phyloP scores from a whole-genome alignment of 1,140 invertebrate species.

The Hetaerina americana region DNA sequence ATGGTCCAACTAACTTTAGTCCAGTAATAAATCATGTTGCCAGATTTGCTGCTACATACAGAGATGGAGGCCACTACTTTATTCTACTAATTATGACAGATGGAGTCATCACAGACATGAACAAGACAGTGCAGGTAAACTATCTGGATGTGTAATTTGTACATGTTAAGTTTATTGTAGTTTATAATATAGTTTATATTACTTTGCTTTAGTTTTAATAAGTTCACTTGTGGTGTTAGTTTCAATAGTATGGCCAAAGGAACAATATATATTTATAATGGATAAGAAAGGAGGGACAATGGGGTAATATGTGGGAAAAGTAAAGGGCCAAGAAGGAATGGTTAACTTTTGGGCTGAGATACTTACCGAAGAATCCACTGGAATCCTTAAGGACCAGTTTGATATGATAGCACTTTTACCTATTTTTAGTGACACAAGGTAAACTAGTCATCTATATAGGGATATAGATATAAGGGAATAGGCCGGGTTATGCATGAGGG shows the following conservation, averaged over 20 bases:
- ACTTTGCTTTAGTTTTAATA: not conserved
- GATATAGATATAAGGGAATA: not conserved
- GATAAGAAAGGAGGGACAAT: not conserved
- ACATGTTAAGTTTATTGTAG: not conserved
- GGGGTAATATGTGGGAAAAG: too few relatives aligned
- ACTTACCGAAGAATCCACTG: too few relatives aligned
- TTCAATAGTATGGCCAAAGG: not conserved
- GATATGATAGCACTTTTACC: too few relatives aligned
- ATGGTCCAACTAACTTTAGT: conserved; percentile 53
- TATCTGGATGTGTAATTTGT: not conserved
- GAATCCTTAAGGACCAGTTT: too few relatives aligned
- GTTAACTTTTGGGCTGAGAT: too few relatives aligned
- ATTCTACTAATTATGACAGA: conserved; percentile 53
- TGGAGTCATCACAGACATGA: conserved; percentile 53
- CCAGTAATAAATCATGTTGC: conserved; percentile 46
- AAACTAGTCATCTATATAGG: not conserved
- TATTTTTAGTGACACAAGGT: not conserved
- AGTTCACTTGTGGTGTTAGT: not conserved
- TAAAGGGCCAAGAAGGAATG: too few relatives aligned
- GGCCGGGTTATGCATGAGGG: not conserved
- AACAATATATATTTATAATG: not conserved
- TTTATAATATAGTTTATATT: not conserved
- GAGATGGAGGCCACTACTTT: conserved; percentile 43
- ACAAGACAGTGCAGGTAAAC: conserved; percentile 39
- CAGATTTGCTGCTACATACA: conserved; percentile 28